Percentiles rank a stretch among this genome's conserved stretches.
Evolutionary conservation across 2,888 invertebrate genomes (phyloP).

Genomic region (Mystacides longicornis): DNA sequence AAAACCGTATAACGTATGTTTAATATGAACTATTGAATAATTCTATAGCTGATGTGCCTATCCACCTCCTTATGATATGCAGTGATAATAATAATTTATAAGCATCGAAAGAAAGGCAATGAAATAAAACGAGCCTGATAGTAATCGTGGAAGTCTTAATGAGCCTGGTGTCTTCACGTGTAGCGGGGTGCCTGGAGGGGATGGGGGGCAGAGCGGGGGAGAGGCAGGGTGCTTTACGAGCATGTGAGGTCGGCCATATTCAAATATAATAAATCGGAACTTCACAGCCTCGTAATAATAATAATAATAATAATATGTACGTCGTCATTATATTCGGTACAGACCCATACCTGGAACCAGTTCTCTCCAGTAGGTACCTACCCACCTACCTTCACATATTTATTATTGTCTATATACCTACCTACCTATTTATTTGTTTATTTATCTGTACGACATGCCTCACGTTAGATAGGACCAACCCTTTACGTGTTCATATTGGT

Average conservation of each 20-base stretch:
- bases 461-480: slow-evolving; percentile 25
- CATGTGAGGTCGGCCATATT: slow-evolving; percentile 35
- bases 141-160: no score
- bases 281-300: neutral
- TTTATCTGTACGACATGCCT: slow-evolving; percentile 24
- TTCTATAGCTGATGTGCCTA: no score
- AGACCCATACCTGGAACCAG: slow-evolving; percentile 21
- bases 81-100: no score
- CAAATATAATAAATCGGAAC: slow-evolving; percentile 34
- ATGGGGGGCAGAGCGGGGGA: slow-evolving; percentile 21
- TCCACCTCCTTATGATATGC: no score
- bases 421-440: slow-evolving; percentile 9
- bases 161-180: no score
- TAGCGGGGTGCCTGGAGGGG: no score
- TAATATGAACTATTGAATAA: no score
- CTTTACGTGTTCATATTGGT: slow-evolving; percentile 24
- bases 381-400: neutral
- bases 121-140: no score
- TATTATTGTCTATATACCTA: neutral
- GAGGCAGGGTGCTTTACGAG: slow-evolving; percentile 46
- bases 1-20: no score
- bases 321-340: no score
- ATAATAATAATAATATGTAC: slow-evolving; percentile 20
- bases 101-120: no score
- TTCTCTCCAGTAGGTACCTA: slow-evolving; percentile 8